A percentile compares a stretch with the other conserved stretches of the same genome.
phyloP scores from a whole-genome alignment of 64 coral and sea anemone genomes.

The Pocillopora damicornis region DNA sequence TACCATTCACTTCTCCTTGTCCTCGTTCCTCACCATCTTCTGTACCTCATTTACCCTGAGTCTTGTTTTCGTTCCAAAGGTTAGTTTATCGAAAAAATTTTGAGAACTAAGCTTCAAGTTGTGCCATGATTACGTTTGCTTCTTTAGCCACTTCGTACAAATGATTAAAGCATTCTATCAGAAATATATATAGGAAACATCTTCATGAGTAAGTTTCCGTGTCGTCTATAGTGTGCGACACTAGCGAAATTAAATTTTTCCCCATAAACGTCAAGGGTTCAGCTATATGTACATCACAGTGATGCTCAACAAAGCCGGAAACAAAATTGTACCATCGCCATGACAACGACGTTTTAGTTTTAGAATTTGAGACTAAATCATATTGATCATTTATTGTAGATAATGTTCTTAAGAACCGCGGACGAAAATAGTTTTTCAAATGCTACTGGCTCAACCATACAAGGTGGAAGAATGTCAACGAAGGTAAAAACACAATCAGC shows the following conservation, averaged over 20 bases:
- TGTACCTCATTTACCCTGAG: conserved; percentile 66
- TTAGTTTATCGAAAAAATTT: conserved; percentile 5
- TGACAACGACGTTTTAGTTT: neutral
- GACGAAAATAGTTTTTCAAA: neutral
- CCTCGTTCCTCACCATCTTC: conserved; percentile 62
- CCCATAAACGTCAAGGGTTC: too few relatives aligned
- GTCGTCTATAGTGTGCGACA: too few relatives aligned
- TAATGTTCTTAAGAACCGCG: neutral
- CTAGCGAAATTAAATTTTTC: too few relatives aligned
- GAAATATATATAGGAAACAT: too few relatives aligned
- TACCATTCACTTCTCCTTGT: conserved; percentile 41
- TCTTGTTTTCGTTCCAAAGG: conserved; percentile 81
- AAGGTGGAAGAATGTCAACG: neutral
- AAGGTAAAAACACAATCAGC: neutral
- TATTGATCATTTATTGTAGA: neutral
- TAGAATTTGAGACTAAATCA: neutral
- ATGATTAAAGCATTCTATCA: too few relatives aligned
- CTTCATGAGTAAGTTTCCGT: too few relatives aligned
- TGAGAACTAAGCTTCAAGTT: too few relatives aligned
- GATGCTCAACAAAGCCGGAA: too few relatives aligned
- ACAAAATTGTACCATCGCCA: neutral
- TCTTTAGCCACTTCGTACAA: too few relatives aligned
- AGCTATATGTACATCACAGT: too few relatives aligned
- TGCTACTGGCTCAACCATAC: neutral
- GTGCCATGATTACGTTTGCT: too few relatives aligned